A percentile compares a stretch with the other conserved stretches of the same genome.
Conservation (phyloP, 30 jellyfish, hydroid and myxozoan genomes). For the Aurelia aurita complex sp. Pacific region DNA sequence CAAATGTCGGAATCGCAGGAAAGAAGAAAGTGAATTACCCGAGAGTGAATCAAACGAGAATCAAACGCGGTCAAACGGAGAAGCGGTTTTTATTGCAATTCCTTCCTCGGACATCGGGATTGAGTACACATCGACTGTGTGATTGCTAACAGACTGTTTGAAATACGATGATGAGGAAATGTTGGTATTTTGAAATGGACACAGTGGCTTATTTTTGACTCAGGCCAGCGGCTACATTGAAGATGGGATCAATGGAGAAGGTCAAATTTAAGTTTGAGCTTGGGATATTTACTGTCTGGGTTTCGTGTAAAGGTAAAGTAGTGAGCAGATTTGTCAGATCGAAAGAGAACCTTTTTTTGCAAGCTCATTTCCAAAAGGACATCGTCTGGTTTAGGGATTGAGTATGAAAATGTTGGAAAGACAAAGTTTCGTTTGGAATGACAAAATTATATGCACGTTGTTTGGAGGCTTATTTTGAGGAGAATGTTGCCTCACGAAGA, state of each 20-base stretch:
- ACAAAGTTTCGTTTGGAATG: no score
- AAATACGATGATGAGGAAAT: neutral
- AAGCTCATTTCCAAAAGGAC: no score
- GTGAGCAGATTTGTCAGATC: no score
- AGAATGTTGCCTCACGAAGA: no score
- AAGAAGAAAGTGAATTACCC: conserved; percentile 21
- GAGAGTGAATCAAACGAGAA: conserved; percentile 6
- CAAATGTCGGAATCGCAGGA: conserved; percentile 43
- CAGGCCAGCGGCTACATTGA: neutral
- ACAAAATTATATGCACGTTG: no score
- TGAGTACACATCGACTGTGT: conserved; percentile 44
- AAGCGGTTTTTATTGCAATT: conserved; percentile 38
- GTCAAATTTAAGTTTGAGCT: neutral
- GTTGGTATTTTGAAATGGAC: no score
- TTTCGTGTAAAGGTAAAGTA: no score
- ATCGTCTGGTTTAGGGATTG: no score
- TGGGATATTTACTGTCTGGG: no score
- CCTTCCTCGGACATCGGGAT: conserved; percentile 27
- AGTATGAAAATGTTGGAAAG: no score
- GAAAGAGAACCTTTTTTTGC: no score
- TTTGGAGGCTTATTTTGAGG: no score
- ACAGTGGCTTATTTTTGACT: neutral
- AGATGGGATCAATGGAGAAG: neutral
- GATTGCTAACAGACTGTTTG: neutral
- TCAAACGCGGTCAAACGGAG: conserved; percentile 61